Evolutionary conservation across 2,113 vertebrate species (phyloP).

Genomic region (Grallaria varia): DNA sequence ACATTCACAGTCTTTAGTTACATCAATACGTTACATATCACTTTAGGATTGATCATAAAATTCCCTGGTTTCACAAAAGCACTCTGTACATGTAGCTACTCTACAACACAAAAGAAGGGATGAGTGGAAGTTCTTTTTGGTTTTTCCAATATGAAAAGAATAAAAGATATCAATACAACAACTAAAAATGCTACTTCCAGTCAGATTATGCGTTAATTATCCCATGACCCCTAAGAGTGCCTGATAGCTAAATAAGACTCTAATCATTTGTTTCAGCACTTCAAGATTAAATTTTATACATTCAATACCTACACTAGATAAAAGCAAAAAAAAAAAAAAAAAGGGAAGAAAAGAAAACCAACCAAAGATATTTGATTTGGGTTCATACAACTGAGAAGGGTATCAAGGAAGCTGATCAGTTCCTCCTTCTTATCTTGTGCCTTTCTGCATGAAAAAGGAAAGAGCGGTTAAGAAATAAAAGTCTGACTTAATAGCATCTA

Average conservation of each 20-base stretch:
- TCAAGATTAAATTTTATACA: slow-evolving; percentile 29
- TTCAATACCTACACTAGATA: slow-evolving; percentile 46
- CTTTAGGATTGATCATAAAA: slow-evolving; percentile 48
- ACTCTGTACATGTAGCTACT: background rate
- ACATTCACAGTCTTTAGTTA: slow-evolving; percentile 14
- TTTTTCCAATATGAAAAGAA: background rate
- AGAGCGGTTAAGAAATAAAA: background rate
- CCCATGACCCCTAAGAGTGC: slow-evolving; percentile 9
- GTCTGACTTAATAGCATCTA: background rate
- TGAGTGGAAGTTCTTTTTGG: background rate
- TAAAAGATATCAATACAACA: slow-evolving; percentile 14
- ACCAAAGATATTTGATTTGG: background rate
- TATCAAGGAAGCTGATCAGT: slow-evolving; percentile 35
- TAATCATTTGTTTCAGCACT: slow-evolving; percentile 42
- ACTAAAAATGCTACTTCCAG: background rate
- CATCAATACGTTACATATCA: background rate
- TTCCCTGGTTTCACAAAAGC: background rate
- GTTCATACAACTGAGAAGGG: background rate
- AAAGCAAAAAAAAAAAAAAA: background rate
- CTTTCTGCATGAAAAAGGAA: slow-evolving; percentile 30
- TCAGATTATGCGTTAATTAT: slow-evolving; percentile 23
- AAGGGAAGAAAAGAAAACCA: too few species aligned
- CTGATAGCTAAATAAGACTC: slow-evolving; percentile 19
- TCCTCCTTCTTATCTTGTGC: slow-evolving; percentile 28
- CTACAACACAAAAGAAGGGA: background rate